A percentile compares a stretch with the other conserved stretches of the same genome.
Conservation (phyloP, 1,140 invertebrate species). For the Bathynomus jamesi region DNA sequence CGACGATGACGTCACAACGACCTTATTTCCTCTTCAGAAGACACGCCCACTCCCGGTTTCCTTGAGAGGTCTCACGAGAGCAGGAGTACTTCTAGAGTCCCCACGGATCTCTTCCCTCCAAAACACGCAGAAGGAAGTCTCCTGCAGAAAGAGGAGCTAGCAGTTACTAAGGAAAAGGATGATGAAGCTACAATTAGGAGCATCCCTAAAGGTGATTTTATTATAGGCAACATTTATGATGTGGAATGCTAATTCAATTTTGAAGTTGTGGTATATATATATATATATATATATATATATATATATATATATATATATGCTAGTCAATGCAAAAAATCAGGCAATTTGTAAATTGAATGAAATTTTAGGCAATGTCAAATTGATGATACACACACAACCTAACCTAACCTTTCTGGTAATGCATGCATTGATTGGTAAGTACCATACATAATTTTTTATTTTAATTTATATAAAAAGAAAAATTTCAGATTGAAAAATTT, state of each 20-base stretch:
- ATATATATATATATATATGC: background rate
- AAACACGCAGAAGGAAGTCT: background rate
- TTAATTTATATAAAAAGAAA: too few species aligned
- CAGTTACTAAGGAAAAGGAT: background rate
- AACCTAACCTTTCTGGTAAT: too few species aligned
- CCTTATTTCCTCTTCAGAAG: too few species aligned
- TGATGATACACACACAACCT: background rate
- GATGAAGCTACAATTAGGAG: background rate
- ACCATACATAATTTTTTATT: too few species aligned
- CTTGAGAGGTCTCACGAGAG: slow-evolving; percentile 2
- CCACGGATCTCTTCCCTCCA: background rate
- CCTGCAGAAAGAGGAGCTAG: background rate
- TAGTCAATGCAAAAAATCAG: too few species aligned
- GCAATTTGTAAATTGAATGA: too few species aligned
- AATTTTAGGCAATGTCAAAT: background rate
- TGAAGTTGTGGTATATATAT: background rate
- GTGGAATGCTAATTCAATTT: background rate
- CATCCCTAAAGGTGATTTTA: background rate
- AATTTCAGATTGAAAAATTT: too few species aligned
- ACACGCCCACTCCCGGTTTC: background rate
- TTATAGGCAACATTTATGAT: background rate
- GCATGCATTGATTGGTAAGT: too few species aligned
- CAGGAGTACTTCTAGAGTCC: slow-evolving; percentile 7
- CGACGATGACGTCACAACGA: too few species aligned
- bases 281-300: background rate